Evolutionary conservation across 2,888 invertebrate species (phyloP).

Genomic region (Orthosia gothica): DNA sequence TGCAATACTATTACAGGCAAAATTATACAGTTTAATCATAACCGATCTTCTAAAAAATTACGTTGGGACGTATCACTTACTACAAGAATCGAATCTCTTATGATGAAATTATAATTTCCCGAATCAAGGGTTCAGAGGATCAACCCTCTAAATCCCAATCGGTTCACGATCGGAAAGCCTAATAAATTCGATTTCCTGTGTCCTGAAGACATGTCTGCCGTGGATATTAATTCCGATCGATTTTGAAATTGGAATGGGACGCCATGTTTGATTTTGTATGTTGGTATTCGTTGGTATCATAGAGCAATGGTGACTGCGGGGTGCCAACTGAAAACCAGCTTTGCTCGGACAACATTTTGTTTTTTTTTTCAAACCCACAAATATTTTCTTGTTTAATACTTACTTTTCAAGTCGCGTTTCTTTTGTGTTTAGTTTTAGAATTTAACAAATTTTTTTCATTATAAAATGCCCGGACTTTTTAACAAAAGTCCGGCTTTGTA

Average conservation of each 20-base stretch:
- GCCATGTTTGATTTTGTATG: constrained; percentile 10
- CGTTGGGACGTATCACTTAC: not conserved
- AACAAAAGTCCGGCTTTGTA: no score
- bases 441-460: no score
- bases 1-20: no score
- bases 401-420: no score
- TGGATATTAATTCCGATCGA: constrained; percentile 42
- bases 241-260: constrained; percentile 40
- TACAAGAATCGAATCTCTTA: constrained; percentile 9
- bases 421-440: no score
- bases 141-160: constrained; percentile 28
- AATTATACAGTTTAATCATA: not conserved
- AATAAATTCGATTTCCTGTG: constrained; percentile 51
- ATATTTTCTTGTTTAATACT: no score
- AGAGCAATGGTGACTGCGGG: not conserved
- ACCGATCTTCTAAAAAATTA: not conserved
- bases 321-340: no score
- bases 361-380: no score
- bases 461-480: no score
- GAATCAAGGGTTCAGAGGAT: constrained; percentile 7
- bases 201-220: constrained; percentile 22
- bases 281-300: not conserved
- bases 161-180: constrained; percentile 53
- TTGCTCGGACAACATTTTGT: no score
- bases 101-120: constrained; percentile 46